Evolutionary conservation across 2,797 vertebrate genomes (phyloP).

Genomic region (Sternarchorhynchus goeldii): DNA sequence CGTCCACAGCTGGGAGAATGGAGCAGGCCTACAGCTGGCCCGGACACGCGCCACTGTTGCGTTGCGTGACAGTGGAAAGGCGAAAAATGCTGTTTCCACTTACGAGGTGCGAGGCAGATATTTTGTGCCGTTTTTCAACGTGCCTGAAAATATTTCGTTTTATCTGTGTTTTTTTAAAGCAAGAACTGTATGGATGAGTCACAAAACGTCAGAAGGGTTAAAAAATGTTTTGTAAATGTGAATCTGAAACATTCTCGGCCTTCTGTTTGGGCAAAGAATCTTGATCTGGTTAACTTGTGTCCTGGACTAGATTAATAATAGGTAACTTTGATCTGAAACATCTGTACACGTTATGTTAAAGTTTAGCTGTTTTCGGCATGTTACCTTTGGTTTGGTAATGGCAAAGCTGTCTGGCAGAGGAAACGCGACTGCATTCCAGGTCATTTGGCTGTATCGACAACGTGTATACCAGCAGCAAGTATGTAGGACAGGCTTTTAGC

Average conservation of each 20-base stretch:
- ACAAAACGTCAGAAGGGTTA: background rate
- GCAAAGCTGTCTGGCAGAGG: background rate
- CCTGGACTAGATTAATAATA: background rate
- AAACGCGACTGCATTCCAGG: background rate
- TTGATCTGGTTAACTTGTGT: background rate
- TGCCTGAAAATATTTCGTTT: background rate
- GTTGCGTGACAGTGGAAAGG: background rate
- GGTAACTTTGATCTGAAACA: background rate
- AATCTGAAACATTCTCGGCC: background rate
- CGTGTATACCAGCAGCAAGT: background rate
- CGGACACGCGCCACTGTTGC: background rate
- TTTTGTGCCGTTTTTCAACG: background rate
- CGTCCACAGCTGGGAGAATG: conserved; percentile 22
- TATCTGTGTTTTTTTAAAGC: no score
- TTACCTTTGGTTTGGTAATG: conserved; percentile 32
- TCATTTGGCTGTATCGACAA: background rate
- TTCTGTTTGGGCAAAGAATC: background rate
- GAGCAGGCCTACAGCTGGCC: background rate
- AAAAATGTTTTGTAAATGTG: background rate
- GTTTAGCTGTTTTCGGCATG: background rate
- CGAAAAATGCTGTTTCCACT: background rate
- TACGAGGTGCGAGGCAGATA: background rate
- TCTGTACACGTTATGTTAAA: background rate
- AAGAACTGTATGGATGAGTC: background rate
- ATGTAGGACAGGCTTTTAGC: conserved; percentile 68